Conservation (phyloP, 2,888 invertebrate genomes). For the Leptinotarsa rubiginosa region DNA sequence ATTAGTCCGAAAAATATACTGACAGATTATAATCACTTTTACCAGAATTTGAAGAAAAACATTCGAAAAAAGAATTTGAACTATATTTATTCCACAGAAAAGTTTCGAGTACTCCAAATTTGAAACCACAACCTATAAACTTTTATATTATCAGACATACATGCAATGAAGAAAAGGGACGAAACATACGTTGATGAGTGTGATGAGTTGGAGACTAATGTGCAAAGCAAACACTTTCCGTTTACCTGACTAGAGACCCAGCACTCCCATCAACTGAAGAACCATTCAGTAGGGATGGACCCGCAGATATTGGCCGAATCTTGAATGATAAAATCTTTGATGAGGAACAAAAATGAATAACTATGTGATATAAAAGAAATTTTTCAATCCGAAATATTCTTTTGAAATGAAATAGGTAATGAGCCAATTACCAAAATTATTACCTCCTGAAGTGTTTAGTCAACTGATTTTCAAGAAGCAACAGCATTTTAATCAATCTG, state of each 20-base stretch:
- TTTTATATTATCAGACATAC: background rate
- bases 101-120: background rate
- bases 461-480: too few relatives aligned
- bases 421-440: too few relatives aligned
- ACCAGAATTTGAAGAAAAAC: too few relatives aligned
- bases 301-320: constrained; percentile 72
- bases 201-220: constrained; percentile 21
- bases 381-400: too few relatives aligned
- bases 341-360: background rate
- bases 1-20: too few relatives aligned
- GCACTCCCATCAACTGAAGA: constrained; percentile 67
- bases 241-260: constrained; percentile 72
- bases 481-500: too few relatives aligned
- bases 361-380: background rate
- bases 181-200: constrained; percentile 10
- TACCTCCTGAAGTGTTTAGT: too few relatives aligned
- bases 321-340: constrained; percentile 50
- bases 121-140: background rate
- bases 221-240: constrained; percentile 27
- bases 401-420: too few relatives aligned
- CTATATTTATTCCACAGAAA: background rate
- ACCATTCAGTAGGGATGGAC: constrained; percentile 69
- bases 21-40: background rate
- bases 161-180: background rate
- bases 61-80: background rate